phyloP scores from a whole-genome alignment of 2,113 vertebrate species.

The Lota lota region DNA sequence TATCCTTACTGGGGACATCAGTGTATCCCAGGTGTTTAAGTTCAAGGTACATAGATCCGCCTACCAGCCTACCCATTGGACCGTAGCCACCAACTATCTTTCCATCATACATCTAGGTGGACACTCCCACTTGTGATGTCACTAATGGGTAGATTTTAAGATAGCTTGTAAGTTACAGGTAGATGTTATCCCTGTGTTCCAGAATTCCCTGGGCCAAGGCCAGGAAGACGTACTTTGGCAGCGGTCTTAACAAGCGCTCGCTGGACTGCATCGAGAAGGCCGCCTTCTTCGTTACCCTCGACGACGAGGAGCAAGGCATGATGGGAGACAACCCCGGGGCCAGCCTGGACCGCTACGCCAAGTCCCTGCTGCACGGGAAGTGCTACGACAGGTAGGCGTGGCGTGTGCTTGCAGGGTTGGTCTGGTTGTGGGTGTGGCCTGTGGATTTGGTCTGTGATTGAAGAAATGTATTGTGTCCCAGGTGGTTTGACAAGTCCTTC shows the following conservation, averaged over 20 bases:
- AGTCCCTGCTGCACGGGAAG: slow-evolving; percentile 81
- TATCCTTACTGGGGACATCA: too few relatives aligned
- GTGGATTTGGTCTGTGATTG: too few relatives aligned
- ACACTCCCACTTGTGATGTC: not conserved
- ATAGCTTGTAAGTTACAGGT: not conserved
- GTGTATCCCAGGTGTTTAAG: too few relatives aligned
- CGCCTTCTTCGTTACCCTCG: slow-evolving; percentile 84
- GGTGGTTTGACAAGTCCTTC: slow-evolving; percentile 93
- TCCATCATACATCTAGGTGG: too few relatives aligned
- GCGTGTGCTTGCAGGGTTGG: too few relatives aligned
- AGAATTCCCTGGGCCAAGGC: slow-evolving; percentile 84
- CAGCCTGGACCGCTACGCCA: slow-evolving; percentile 80
- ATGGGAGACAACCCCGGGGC: slow-evolving; percentile 71
- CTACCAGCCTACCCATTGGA: too few relatives aligned
- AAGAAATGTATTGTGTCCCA: slow-evolving; percentile 38
- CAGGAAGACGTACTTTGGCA: slow-evolving; percentile 74
- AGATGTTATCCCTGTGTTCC: not conserved
- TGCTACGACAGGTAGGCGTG: slow-evolving; percentile 81
- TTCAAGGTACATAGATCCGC: too few relatives aligned
- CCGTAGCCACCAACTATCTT: not conserved
- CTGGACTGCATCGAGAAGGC: slow-evolving; percentile 83
- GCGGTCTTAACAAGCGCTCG: slow-evolving; percentile 71
- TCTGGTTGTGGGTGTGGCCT: too few relatives aligned
- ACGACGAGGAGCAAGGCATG: slow-evolving; percentile 78
- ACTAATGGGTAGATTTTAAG: not conserved